Percentiles rank a stretch among this genome's conserved stretches.
phyloP scores from a whole-genome alignment of 1,140 invertebrate genomes.

The Aphaenogaster rudis region DNA sequence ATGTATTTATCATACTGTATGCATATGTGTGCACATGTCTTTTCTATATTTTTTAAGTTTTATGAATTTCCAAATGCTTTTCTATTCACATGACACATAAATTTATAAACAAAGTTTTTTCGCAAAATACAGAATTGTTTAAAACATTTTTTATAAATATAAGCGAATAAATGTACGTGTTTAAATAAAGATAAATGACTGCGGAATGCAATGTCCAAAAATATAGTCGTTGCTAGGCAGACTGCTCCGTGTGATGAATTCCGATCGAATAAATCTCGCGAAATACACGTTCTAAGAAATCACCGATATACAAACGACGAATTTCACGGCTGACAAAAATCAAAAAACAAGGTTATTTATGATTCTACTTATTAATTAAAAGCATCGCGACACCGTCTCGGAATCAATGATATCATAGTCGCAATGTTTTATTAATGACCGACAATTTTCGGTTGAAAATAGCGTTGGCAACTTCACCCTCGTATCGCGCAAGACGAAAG shows the following conservation, averaged over 20 bases:
- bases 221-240: constrained; percentile 4
- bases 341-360: background rate
- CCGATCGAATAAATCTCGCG: constrained; percentile 4
- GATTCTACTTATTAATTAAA: background rate
- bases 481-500: too few relatives aligned
- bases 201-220: background rate
- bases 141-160: background rate
- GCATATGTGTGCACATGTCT: too few relatives aligned
- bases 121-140: background rate
- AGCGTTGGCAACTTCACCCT: background rate
- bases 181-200: constrained; percentile 1
- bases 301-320: constrained; percentile 1
- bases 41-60: too few relatives aligned
- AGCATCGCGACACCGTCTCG: background rate
- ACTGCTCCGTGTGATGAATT: constrained; percentile 10
- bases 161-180: background rate
- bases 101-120: background rate
- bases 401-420: background rate
- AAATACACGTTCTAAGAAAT: background rate
- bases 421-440: background rate
- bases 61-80: too few relatives aligned
- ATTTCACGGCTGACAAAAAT: background rate
- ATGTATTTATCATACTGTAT: too few relatives aligned
- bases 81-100: background rate
- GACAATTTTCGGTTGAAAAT: background rate